Evolutionary conservation across 2,113 vertebrate genomes (phyloP).

Genomic region (Tenrec ecaudatus): DNA sequence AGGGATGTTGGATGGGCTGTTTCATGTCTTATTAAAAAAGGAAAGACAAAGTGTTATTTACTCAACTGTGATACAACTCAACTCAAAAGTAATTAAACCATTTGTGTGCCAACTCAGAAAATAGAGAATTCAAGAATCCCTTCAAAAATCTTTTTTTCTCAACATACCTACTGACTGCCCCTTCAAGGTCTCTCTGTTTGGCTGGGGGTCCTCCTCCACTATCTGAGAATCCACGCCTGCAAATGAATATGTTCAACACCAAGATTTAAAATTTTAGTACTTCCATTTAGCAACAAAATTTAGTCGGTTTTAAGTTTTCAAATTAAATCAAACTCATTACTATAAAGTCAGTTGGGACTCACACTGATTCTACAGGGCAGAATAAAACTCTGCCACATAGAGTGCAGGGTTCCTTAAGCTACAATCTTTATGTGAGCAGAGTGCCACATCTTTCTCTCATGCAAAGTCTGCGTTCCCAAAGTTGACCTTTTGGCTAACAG

Average conservation of each 20-base stretch:
- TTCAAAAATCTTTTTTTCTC: not conserved
- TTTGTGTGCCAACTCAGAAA: not conserved
- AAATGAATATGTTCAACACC: slow-evolving; percentile 60
- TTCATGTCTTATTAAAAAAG: not conserved
- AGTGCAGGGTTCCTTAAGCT: not conserved
- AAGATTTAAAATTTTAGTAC: slow-evolving; percentile 4
- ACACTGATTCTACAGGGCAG: not conserved
- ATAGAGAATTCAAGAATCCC: not conserved
- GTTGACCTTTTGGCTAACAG: not conserved
- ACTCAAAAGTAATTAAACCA: not conserved
- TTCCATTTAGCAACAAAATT: not conserved
- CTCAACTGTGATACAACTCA: not conserved
- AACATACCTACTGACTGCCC: slow-evolving; percentile 94
- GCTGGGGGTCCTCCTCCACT: slow-evolving; percentile 97
- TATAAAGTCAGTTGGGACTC: not conserved
- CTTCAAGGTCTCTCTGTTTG: slow-evolving; percentile 98
- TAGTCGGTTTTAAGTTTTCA: not conserved
- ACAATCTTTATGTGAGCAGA: not conserved
- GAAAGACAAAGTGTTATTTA: not conserved
- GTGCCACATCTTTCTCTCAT: not conserved
- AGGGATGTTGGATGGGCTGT: no score
- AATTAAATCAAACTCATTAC: not conserved
- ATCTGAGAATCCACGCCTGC: slow-evolving; percentile 99
- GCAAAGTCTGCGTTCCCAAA: not conserved
- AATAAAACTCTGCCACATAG: not conserved